Conservation (phyloP, 2,113 vertebrate species). For the Forbesichthys agassizii region DNA sequence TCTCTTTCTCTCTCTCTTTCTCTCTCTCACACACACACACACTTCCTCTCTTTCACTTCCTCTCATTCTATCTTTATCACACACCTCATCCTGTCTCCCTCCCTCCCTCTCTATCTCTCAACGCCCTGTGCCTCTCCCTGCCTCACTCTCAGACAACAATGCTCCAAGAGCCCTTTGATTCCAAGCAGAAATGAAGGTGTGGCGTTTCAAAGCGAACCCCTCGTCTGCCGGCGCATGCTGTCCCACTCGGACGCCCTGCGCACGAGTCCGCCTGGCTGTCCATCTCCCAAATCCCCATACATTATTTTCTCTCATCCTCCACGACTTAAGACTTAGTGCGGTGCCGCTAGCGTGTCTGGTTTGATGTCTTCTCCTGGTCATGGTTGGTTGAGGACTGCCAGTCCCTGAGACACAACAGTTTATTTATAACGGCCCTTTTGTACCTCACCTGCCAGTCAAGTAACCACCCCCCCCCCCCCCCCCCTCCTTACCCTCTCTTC, state of each 20-base stretch:
- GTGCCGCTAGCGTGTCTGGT: conserved; percentile 56
- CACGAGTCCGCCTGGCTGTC: conserved; percentile 11
- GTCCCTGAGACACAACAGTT: conserved; percentile 64
- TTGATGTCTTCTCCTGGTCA: conserved; percentile 69
- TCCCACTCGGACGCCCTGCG: conserved; percentile 56
- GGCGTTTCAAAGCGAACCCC: conserved; percentile 77
- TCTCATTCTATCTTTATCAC: neutral
- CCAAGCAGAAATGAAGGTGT: conserved; percentile 71
- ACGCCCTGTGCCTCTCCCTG: conserved; percentile 30
- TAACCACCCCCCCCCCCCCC: conserved; percentile 13
- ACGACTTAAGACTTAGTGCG: conserved; percentile 52
- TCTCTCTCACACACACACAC: neutral
- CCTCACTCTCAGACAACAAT: conserved; percentile 58
- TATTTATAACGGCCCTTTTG: conserved; percentile 72
- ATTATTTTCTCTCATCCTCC: conserved; percentile 11
- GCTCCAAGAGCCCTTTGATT: conserved; percentile 68
- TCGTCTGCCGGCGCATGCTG: conserved; percentile 70
- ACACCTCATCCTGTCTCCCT: conserved; percentile 17
- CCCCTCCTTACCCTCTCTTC: conserved; percentile 34
- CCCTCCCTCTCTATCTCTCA: conserved; percentile 30
- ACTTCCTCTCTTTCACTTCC: conserved; percentile 24
- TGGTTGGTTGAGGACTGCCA: conserved; percentile 67
- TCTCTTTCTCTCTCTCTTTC: conserved; percentile 14
- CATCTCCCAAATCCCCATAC: conserved; percentile 26
- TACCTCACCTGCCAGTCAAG: conserved; percentile 71